Evolutionary conservation across 2,888 invertebrate genomes (phyloP), one percentile per base, ranked within the genome.

Genomic region (Platynereis dumerilii): DNA sequence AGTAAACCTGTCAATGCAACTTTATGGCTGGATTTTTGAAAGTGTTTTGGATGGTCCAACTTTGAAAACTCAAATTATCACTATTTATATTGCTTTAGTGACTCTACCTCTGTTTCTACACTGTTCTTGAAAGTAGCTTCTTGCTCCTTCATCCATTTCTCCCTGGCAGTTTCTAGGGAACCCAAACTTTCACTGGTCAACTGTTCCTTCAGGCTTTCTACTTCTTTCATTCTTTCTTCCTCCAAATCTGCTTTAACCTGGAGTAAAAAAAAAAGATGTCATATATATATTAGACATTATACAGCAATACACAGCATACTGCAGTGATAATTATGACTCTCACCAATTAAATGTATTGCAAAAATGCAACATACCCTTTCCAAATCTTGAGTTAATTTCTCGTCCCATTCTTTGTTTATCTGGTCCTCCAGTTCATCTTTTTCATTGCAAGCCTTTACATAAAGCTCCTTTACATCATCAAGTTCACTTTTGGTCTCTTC

Each of bases 401-500:
- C 56, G 1, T 17, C 12, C 56, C 42, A 56, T 45, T 55, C 24
- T 22, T n/a, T 22, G 28, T 65, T 42, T 10, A 29, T 60, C n/a
- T 63, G 63, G 28, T 72, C 72, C 58, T 73, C 72, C 52, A 78
- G 60, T n/a, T 68, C 60, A 45, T 75, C 75, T 56, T 75, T 78
- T 61, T 78, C 76, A 28, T 74, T 68, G 68, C 81, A 79, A 17
- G 77, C 73, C 34, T 72, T 68, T 7, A 80, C 75, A 65, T 82
- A 82, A 62, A 78, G 60, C n/a, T 78, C 75, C 70, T 81, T 82
- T 57, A 80, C 79, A 15, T 75, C 70, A 60, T 76, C 77, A 22
- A 80, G 61, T 60, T 81, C 81, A 24, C 72, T 60, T 58, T 74
- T 72, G 17, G 73, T 65, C 3, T 68, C 65, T 17, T 73, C 69